phyloP scores from a whole-genome alignment of 2,888 invertebrate genomes.

The Clostera curtula region DNA sequence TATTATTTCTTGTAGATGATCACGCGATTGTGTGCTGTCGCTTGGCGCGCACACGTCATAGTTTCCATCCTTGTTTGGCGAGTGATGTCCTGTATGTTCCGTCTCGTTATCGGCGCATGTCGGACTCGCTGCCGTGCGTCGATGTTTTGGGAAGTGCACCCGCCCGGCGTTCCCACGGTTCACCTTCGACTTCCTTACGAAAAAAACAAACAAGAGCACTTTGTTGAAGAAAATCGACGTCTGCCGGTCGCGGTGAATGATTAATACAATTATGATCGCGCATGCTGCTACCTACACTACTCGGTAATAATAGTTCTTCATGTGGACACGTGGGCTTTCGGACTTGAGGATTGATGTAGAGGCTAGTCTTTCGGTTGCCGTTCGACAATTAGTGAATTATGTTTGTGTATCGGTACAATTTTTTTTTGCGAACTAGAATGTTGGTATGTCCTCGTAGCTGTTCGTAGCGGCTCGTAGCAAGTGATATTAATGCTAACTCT shows the following conservation, averaged over 20 bases:
- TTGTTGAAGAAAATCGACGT: slow-evolving; percentile 75
- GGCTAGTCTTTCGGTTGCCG: slow-evolving; percentile 32
- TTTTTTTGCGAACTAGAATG: slow-evolving; percentile 9
- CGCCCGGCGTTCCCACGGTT: slow-evolving; percentile 75
- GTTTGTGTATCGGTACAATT: slow-evolving; percentile 13
- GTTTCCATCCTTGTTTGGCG: slow-evolving; percentile 34
- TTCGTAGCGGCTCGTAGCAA: slow-evolving; percentile 18
- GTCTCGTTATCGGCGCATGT: slow-evolving; percentile 62
- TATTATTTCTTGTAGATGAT: slow-evolving; percentile 76
- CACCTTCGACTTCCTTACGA: slow-evolving; percentile 74
- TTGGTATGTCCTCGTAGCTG: slow-evolving; percentile 14
- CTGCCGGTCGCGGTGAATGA: slow-evolving; percentile 72
- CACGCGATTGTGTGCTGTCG: slow-evolving; percentile 75
- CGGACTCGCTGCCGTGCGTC: slow-evolving; percentile 70
- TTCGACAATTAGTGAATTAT: slow-evolving; percentile 22
- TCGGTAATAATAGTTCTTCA: slow-evolving; percentile 65
- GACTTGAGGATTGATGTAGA: slow-evolving; percentile 23
- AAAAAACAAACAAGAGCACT: slow-evolving; percentile 75
- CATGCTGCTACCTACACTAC: slow-evolving; percentile 63
- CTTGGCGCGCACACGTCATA: slow-evolving; percentile 71
- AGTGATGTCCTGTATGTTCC: slow-evolving; percentile 16
- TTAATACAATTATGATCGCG: slow-evolving; percentile 73
- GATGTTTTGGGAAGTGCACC: slow-evolving; percentile 77
- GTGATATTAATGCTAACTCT: too few relatives aligned
- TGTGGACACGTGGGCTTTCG: slow-evolving; percentile 62